Percentiles rank a stretch among this genome's conserved stretches.
Conservation (phyloP, 2,797 vertebrate species). For the Parauchenoglanis punctatus region DNA sequence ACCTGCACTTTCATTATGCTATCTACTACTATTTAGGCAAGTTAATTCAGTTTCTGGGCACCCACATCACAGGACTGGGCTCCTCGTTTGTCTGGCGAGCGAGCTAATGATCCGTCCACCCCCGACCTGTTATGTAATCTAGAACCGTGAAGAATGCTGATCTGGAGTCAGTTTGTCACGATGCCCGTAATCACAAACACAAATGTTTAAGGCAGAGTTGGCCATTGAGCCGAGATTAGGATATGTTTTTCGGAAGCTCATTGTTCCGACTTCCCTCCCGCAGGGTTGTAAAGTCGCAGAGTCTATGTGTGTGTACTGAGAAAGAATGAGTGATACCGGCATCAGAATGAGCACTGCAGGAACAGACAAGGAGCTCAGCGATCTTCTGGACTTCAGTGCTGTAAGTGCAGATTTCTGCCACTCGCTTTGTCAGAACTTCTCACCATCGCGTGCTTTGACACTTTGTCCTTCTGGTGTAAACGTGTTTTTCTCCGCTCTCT, state of each 20-base stretch:
- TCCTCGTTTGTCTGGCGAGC: background rate
- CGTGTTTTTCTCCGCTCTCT: background rate
- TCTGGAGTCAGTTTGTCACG: background rate
- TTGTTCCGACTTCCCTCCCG: background rate
- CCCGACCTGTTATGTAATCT: background rate
- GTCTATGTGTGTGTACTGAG: slow-evolving; percentile 29
- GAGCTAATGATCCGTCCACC: no score
- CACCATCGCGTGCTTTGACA: background rate
- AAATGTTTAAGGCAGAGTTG: background rate
- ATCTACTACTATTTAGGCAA: no score
- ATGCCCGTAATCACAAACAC: background rate
- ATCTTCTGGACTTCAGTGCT: slow-evolving; percentile 97
- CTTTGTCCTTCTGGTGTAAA: background rate
- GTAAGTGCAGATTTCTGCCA: slow-evolving; percentile 74
- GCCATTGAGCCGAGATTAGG: background rate
- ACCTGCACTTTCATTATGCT: background rate
- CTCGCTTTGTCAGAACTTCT: background rate
- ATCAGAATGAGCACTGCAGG: slow-evolving; percentile 92
- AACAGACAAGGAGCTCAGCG: slow-evolving; percentile 96
- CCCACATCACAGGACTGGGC: no score
- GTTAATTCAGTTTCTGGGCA: background rate
- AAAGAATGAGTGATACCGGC: slow-evolving; percentile 57
- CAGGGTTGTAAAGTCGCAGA: slow-evolving; percentile 61
- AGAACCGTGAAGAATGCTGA: background rate
- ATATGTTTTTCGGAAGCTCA: background rate